Evolutionary conservation across 2,797 vertebrate genomes (phyloP).

Genomic region (Poeciliopsis paucimaculata): DNA sequence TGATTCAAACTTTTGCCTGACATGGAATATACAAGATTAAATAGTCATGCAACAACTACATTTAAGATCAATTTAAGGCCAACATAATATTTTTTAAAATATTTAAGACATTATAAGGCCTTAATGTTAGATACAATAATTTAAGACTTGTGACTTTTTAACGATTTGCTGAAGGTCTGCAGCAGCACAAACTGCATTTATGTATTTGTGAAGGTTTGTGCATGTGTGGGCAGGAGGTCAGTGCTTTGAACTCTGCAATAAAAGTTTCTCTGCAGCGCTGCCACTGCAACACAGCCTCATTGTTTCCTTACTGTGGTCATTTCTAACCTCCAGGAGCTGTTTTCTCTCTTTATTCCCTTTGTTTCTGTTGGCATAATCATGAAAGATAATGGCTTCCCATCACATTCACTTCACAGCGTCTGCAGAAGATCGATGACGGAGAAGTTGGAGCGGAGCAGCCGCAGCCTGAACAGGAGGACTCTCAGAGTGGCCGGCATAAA

Average conservation of each 20-base stretch:
- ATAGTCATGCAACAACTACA: too few species aligned
- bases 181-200: constrained; percentile 42
- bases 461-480: constrained; percentile 40
- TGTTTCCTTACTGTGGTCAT: constrained; percentile 9
- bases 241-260: constrained; percentile 55
- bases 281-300: constrained; percentile 16
- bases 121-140: too few species aligned
- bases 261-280: constrained; percentile 48
- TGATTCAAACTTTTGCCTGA: too few species aligned
- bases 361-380: constrained; percentile 2
- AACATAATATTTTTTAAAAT: too few species aligned
- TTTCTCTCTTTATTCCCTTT: neutral
- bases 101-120: too few species aligned
- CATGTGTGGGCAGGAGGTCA: constrained; percentile 41
- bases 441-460: constrained; percentile 21
- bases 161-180: too few species aligned
- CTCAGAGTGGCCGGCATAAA: constrained; percentile 56
- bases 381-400: constrained; percentile 8
- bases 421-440: constrained; percentile 9
- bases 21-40: too few species aligned
- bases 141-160: too few species aligned
- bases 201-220: constrained; percentile 21
- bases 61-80: too few species aligned
- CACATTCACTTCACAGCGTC: neutral
- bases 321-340: constrained; percentile 8